These are phyloP conservation scores for Cranoglanis bouderius DNA, from an alignment of 2,113 vertebrate genomes.

Conservation along the genomic window DNA sequence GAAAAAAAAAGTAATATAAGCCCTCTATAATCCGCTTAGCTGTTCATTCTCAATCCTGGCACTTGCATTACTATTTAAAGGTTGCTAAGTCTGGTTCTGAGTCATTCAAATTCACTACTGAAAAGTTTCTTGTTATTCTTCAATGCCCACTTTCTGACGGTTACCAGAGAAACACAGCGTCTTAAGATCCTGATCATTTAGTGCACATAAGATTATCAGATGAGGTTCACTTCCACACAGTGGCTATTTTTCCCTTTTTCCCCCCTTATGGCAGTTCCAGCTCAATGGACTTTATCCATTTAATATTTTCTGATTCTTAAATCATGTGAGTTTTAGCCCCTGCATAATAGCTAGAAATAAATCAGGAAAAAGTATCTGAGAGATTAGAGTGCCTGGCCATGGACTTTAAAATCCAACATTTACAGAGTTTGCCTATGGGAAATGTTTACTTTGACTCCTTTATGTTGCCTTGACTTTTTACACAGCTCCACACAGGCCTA, in stretches of 20 bases:
- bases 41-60: conserved; percentile 59
- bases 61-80: conserved; percentile 55
- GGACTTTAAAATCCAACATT: conserved; percentile 8
- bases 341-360: not conserved
- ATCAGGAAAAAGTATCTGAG: not conserved
- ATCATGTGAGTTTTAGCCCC: not conserved
- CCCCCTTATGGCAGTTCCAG: not conserved
- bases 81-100: conserved; percentile 43
- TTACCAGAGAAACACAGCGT: conserved; percentile 60
- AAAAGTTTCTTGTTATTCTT: conserved; percentile 56
- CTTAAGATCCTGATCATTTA: not conserved
- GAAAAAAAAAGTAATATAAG: conserved; percentile 35
- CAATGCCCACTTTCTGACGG: conserved; percentile 52
- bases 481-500: not conserved
- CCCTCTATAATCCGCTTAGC: conserved; percentile 56
- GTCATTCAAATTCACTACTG: conserved; percentile 29
- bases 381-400: not conserved
- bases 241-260: not conserved
- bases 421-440: not conserved
- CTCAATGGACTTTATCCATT: not conserved
- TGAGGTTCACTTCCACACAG: not conserved
- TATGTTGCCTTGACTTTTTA: not conserved
- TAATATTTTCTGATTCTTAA: not conserved
- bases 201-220: conserved; percentile 11
- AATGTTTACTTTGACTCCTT: not conserved